Conservation (phyloP, 2,888 invertebrate species). For the Agrilus biguttatus region DNA sequence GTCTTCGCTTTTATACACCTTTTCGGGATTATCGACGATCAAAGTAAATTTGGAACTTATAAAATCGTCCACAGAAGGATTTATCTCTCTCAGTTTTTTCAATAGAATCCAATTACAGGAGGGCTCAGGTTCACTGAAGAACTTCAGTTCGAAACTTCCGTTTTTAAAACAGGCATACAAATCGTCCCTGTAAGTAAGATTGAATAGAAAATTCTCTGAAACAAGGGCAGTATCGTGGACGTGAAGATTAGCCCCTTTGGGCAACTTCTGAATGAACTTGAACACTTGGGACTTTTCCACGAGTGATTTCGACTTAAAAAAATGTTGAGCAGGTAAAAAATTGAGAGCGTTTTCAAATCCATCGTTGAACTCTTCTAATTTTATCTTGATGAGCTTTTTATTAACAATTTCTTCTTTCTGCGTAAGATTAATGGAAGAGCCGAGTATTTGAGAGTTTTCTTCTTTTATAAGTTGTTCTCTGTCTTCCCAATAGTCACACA, state of each 20-base stretch:
- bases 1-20: constrained; percentile 37
- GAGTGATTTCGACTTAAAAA: constrained; percentile 42
- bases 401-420: constrained; percentile 19
- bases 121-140: neutral
- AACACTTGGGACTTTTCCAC: constrained; percentile 52
- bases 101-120: constrained; percentile 15
- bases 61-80: constrained; percentile 15
- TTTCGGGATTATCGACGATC: constrained; percentile 35
- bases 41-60: constrained; percentile 42
- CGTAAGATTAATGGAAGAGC: constrained; percentile 11
- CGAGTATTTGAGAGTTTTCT: constrained; percentile 4
- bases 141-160: constrained; percentile 7
- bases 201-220: constrained; percentile 42
- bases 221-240: constrained; percentile 49
- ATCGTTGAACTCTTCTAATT: constrained; percentile 18
- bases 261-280: constrained; percentile 49
- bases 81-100: constrained; percentile 9
- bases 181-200: constrained; percentile 34
- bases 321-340: constrained; percentile 51
- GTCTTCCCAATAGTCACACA: constrained; percentile 9
- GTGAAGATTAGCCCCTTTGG: constrained; percentile 62
- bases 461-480: constrained; percentile 6
- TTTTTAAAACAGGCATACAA: neutral
- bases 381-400: constrained; percentile 17
- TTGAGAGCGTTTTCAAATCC: constrained; percentile 18